These are phyloP conservation scores for Crossoptilon crossoptilon DNA, from an alignment of 2,797 vertebrate species.

Conservation along the genomic window DNA sequence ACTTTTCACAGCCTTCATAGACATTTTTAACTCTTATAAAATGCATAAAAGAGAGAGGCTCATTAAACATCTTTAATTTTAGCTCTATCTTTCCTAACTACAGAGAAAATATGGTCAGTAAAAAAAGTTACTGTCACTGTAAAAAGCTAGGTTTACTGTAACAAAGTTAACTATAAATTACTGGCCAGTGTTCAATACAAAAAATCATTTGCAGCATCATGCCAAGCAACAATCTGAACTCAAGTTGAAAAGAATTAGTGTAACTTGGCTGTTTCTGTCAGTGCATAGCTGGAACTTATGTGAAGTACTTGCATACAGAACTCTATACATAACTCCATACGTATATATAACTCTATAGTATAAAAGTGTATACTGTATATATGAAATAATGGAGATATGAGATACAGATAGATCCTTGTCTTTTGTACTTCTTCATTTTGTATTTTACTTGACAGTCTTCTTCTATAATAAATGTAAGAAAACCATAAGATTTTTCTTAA, in stretches of 20 bases:
- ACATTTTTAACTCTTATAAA: not conserved
- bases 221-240: not conserved
- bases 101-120: not conserved
- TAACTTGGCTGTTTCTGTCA: not conserved
- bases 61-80: not conserved
- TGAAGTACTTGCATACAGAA: not conserved
- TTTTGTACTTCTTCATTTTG: not conserved
- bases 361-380: not conserved
- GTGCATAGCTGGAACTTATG: not conserved
- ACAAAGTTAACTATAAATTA: not conserved
- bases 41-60: not conserved
- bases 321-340: not conserved
- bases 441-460: not conserved
- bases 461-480: not conserved
- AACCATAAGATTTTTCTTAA: not conserved
- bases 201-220: not conserved
- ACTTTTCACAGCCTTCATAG: not conserved
- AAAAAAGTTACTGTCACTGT: not conserved
- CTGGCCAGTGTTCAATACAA: not conserved
- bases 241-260: not conserved
- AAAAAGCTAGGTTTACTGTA: not conserved
- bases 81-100: not conserved
- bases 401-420: not conserved
- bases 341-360: too few relatives aligned
- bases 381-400: not conserved